These are phyloP conservation scores for Drosophila bocki DNA, from an alignment of 1,140 invertebrate genomes.

Conservation along the genomic window DNA sequence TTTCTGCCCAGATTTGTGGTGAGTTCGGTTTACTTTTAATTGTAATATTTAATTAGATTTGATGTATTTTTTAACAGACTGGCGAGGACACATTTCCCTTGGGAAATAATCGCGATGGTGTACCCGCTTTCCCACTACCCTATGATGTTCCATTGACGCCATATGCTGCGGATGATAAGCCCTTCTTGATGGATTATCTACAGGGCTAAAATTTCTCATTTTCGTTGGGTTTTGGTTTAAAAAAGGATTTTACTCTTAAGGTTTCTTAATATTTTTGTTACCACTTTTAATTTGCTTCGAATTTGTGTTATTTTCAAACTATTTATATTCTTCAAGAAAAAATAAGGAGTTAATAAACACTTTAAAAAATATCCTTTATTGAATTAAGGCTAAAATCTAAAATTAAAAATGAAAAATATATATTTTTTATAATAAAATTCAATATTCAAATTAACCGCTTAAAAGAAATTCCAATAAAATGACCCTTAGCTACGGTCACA, in stretches of 20 bases:
- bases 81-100: slow-evolving; percentile 82
- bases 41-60: not conserved
- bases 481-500: no score
- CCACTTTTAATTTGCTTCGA: not conserved
- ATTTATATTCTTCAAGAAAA: not conserved
- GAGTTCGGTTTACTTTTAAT: slow-evolving; percentile 78
- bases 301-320: not conserved
- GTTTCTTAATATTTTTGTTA: not conserved
- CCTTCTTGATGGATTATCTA: slow-evolving; percentile 86
- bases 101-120: slow-evolving; percentile 83
- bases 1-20: slow-evolving; percentile 95
- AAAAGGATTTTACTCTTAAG: not conserved
- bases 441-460: no score
- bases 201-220: slow-evolving; percentile 39
- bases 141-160: slow-evolving; percentile 91
- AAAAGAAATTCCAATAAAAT: no score
- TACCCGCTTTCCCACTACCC: slow-evolving; percentile 89
- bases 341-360: not conserved
- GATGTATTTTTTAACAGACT: slow-evolving; percentile 39
- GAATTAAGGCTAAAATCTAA: not conserved
- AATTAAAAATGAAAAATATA: no score
- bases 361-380: not conserved
- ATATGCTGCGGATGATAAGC: slow-evolving; percentile 88
- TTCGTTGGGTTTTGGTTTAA: not conserved
- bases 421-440: no score